A percentile compares a stretch with the other conserved stretches of the same genome.
phyloP scores from a whole-genome alignment of 30 jellyfish, hydroid and myxozoan genomes.

The Cassiopea andromeda region DNA sequence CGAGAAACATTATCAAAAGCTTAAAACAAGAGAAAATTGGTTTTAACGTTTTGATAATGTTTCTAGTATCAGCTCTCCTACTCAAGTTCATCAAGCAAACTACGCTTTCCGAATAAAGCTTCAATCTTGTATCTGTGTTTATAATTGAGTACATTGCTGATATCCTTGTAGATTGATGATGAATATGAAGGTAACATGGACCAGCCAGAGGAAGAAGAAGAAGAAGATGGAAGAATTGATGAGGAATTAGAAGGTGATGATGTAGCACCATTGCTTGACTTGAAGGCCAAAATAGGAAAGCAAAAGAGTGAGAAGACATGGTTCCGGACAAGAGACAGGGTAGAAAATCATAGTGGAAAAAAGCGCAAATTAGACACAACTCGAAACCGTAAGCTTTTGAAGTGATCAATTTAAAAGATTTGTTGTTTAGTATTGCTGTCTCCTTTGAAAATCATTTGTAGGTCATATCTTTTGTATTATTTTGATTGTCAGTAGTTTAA shows the following conservation, averaged over 20 bases:
- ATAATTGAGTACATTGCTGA: neutral
- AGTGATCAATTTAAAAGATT: neutral
- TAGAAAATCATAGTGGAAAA: slow-evolving; percentile 66
- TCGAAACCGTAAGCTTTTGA: slow-evolving; percentile 21
- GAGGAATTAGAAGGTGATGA: slow-evolving; percentile 61
- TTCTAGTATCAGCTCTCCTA: too few species aligned
- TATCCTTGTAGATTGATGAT: slow-evolving; percentile 65
- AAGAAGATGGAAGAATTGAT: slow-evolving; percentile 78
- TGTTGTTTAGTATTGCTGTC: too few species aligned
- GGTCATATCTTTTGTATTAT: too few species aligned
- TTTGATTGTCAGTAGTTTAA: too few species aligned
- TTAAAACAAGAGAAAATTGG: too few species aligned
- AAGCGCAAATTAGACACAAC: slow-evolving; percentile 62
- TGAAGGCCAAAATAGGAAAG: slow-evolving; percentile 48
- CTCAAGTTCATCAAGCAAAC: too few species aligned
- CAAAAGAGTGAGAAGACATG: slow-evolving; percentile 67
- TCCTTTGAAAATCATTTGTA: too few species aligned
- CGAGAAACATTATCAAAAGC: too few species aligned
- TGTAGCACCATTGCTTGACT: slow-evolving; percentile 69
- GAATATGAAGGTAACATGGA: slow-evolving; percentile 79
- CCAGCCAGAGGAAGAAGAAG: slow-evolving; percentile 90
- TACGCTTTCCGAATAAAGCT: too few species aligned
- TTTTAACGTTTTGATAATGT: too few species aligned
- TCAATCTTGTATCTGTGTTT: neutral
- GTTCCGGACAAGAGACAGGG: slow-evolving; percentile 55